Evolutionary conservation across 2,888 invertebrate genomes (phyloP).

Genomic region (Hofmannophila pseudospretella): DNA sequence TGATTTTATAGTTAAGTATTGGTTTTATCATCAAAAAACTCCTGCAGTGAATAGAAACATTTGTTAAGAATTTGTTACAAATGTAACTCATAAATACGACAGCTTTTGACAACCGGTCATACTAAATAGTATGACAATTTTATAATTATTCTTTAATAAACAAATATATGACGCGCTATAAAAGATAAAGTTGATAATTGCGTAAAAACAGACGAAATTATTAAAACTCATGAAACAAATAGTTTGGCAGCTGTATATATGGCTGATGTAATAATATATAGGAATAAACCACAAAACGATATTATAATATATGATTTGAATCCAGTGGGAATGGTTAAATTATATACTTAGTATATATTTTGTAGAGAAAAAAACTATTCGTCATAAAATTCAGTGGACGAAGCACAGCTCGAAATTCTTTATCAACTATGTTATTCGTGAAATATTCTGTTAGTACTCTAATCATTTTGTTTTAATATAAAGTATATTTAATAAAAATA

Average conservation of each 20-base stretch:
- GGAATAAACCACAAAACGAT: neutral
- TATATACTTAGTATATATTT: neutral
- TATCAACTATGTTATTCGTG: neutral
- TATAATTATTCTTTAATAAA: too few relatives aligned
- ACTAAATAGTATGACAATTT: too few relatives aligned
- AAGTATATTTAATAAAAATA: too few relatives aligned
- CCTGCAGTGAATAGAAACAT: too few relatives aligned
- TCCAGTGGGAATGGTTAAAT: neutral
- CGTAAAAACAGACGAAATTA: neutral
- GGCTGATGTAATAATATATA: neutral
- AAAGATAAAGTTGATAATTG: neutral
- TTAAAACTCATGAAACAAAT: neutral
- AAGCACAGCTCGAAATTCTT: neutral
- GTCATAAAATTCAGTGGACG: neutral
- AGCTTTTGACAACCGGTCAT: too few relatives aligned
- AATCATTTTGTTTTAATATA: neutral
- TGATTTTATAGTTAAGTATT: too few relatives aligned
- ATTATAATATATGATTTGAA: neutral
- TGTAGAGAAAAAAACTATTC: neutral
- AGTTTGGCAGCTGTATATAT: neutral
- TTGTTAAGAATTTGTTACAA: too few relatives aligned
- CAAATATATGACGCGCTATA: too few relatives aligned
- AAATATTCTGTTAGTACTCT: neutral
- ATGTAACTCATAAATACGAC: too few relatives aligned
- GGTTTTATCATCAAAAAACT: too few relatives aligned